Evolutionary conservation across 2,113 vertebrate species (phyloP).

Genomic region (Deroptyus accipitrinus): DNA sequence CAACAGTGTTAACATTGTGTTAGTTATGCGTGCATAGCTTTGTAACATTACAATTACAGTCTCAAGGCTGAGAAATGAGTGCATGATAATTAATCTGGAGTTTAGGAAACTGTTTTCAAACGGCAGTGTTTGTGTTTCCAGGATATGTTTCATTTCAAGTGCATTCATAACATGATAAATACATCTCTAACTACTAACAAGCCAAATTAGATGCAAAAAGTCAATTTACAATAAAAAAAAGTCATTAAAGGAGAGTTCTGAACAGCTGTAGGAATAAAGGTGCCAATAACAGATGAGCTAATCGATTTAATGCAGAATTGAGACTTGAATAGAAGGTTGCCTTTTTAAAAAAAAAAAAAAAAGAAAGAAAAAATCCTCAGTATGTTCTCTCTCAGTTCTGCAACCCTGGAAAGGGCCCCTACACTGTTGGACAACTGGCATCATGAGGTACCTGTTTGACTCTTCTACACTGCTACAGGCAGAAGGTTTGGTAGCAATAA

Average conservation of each 20-base stretch:
- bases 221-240: neutral
- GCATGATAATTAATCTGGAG: neutral
- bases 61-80: neutral
- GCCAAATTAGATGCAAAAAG: neutral
- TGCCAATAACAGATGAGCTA: neutral
- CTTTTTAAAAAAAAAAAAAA: neutral
- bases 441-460: neutral
- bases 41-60: neutral
- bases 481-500: neutral
- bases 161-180: neutral
- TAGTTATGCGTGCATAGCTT: neutral
- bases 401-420: neutral
- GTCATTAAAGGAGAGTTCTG: neutral
- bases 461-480: neutral
- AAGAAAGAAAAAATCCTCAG: neutral
- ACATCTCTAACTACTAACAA: neutral
- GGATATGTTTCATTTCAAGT: neutral
- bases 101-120: neutral
- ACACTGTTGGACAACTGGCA: neutral
- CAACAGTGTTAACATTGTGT: neutral
- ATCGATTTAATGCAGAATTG: neutral
- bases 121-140: neutral
- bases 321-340: neutral
- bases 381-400: neutral
- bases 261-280: neutral